Evolutionary conservation across 2,113 vertebrate species (phyloP), one percentile per base, ranked within the genome.

Genomic region (Triplophysa dalaica): DNA sequence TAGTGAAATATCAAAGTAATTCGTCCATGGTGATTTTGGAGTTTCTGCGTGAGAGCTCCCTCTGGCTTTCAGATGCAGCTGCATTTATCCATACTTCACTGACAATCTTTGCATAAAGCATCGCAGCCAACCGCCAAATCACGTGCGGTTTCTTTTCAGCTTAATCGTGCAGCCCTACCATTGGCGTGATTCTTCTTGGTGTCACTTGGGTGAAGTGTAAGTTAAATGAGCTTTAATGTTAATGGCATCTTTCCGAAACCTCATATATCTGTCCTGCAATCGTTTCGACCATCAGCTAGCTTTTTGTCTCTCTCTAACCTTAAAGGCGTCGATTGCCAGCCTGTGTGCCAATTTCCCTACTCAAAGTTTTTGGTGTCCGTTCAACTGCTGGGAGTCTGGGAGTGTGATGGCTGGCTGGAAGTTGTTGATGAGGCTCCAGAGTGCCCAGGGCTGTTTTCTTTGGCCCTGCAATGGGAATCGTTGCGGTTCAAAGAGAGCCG

Each of bases 391-490:
- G 73, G 80, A 85, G 82, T 83, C 68, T 50, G 80, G 75, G 78
- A 90, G 83, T 45, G 81, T 76, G 87, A 85, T 83, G 82, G 84
- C 85, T 85, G 85, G 85, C 82, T 91, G 87, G 86, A 86, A 85
- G 76, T 87, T 88, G 88, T 88, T 91, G 91, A 89, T 92, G 90
- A 89, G 87, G 82, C 82, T 81, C 83, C 69, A 81, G 82, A 88
- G 89, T 85, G 89, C 90, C 89, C 77, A 61, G 82, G 89, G 91
- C 87, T 83, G 88, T 89, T 91, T 91, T 90, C 88, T 89, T 91
- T 91, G 84, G 86, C 86, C 86, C 82, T 81, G 85, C 87, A 92
- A 91, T 89, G 86, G 89, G 87, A 88, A 83, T 80, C 63, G 85
- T 81, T 76, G 60, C 75, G 78, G 79, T 85, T 87, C 72, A 38